phyloP scores from a whole-genome alignment of 1,140 invertebrate species.

The Adelges cooleyi region DNA sequence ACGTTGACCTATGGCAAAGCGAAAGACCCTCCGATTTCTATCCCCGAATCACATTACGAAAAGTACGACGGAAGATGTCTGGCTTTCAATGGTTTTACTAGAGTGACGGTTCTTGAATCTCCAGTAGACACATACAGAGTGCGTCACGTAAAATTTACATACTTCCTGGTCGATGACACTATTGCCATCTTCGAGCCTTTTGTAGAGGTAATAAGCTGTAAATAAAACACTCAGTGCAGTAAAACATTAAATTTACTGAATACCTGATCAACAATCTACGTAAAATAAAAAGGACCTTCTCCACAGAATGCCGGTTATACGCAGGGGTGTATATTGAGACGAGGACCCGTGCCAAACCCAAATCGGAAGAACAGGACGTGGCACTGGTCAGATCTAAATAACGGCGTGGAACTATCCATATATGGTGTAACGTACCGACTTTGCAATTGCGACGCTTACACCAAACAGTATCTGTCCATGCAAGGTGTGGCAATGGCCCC shows the following conservation, averaged over 20 bases:
- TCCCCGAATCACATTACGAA: neutral
- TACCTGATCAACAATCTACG: no score
- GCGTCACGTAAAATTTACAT: constrained; percentile 67
- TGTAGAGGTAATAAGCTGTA: constrained; percentile 44
- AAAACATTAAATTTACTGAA: no score
- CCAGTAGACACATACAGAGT: constrained; percentile 54
- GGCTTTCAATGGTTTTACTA: constrained; percentile 16
- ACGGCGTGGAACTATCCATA: constrained; percentile 61
- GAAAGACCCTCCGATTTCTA: neutral
- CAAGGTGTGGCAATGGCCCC: neutral
- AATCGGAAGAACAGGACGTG: constrained; percentile 46
- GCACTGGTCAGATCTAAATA: constrained; percentile 79
- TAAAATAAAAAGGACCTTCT: no score
- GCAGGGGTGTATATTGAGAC: constrained; percentile 62
- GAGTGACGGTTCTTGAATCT: neutral
- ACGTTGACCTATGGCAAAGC: constrained; percentile 5
- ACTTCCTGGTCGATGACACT: constrained; percentile 78
- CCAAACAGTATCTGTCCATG: neutral
- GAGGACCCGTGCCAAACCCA: constrained; percentile 62
- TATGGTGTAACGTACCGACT: constrained; percentile 61
- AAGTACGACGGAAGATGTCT: constrained; percentile 22
- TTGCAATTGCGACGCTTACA: neutral
- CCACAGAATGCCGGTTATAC: constrained; percentile 54
- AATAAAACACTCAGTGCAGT: no score
- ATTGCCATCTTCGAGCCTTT: constrained; percentile 65